A percentile compares a stretch with the other conserved stretches of the same genome.
Conservation (phyloP, 1,140 invertebrate species). For the Neuroterus valhalla region DNA sequence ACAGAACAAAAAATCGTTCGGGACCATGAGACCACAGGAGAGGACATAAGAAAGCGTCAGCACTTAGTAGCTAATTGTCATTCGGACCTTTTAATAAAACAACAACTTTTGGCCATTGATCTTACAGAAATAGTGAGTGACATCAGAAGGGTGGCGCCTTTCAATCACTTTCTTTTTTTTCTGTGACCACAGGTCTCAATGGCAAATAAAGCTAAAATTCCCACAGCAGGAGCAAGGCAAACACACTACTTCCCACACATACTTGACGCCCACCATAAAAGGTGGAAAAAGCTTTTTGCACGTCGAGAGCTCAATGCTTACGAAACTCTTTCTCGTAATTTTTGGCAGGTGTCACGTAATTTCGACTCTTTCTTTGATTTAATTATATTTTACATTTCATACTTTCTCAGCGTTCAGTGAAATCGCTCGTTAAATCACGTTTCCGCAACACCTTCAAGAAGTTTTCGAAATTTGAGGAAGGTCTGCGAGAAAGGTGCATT, state of each 20-base stretch:
- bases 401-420: neutral
- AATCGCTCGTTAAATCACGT: conserved; percentile 1
- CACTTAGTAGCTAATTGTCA: neutral
- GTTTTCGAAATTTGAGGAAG: neutral
- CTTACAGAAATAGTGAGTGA: conserved; percentile 43
- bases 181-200: neutral
- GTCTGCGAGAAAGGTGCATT: neutral
- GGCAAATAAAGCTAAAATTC: conserved; percentile 16
- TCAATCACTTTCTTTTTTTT: conserved; percentile 19
- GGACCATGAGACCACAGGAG: neutral
- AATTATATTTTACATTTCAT: no score
- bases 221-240: conserved; percentile 4
- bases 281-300: conserved; percentile 9
- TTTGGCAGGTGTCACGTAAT: conserved; percentile 11
- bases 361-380: neutral
- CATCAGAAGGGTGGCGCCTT: conserved; percentile 46
- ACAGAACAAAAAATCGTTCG: no score
- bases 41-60: neutral
- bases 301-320: conserved; percentile 13
- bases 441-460: neutral
- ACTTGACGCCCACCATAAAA: conserved; percentile 34
- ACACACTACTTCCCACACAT: conserved; percentile 30
- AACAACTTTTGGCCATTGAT: conserved; percentile 35
- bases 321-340: conserved; percentile 8
- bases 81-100: conserved; percentile 28